Conservation (phyloP, 2,113 vertebrate genomes). For the Lophochroa leadbeateri region DNA sequence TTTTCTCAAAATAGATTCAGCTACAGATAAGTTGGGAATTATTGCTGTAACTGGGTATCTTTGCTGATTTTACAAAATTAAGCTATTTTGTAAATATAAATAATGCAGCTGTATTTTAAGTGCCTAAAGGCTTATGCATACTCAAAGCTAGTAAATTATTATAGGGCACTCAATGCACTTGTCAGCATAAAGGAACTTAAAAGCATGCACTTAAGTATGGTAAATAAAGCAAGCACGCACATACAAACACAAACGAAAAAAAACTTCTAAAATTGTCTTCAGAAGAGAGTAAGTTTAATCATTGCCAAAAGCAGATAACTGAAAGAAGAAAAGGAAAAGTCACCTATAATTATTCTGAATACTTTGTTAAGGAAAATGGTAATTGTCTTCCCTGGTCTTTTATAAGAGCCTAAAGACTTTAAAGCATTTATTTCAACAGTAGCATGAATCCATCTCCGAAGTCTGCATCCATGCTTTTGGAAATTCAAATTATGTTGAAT, state of each 20-base stretch:
- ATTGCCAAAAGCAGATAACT: neutral
- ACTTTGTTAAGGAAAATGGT: neutral
- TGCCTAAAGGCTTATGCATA: neutral
- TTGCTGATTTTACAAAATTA: neutral
- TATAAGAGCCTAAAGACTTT: neutral
- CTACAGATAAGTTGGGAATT: neutral
- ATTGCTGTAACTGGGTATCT: neutral
- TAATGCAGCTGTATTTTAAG: conserved; percentile 22
- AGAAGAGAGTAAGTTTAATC: neutral
- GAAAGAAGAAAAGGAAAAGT: conserved; percentile 4
- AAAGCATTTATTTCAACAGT: conserved; percentile 6
- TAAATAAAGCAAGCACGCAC: conserved; percentile 22
- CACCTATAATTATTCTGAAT: conserved; percentile 8
- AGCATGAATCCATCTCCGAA: neutral
- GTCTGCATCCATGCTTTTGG: neutral
- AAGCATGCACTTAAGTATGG: conserved; percentile 31
- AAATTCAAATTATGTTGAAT: neutral
- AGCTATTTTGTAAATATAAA: conserved; percentile 28
- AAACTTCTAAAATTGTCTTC: neutral
- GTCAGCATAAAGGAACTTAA: conserved; percentile 40
- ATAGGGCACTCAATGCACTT: neutral
- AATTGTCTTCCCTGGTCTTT: conserved; percentile 1
- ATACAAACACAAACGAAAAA: neutral
- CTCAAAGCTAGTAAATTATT: neutral
- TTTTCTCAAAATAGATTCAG: neutral